Evolutionary conservation across 23 tunicate species (phyloP), one percentile per base, ranked within the genome.

Genomic region (Pegea sp.): DNA sequence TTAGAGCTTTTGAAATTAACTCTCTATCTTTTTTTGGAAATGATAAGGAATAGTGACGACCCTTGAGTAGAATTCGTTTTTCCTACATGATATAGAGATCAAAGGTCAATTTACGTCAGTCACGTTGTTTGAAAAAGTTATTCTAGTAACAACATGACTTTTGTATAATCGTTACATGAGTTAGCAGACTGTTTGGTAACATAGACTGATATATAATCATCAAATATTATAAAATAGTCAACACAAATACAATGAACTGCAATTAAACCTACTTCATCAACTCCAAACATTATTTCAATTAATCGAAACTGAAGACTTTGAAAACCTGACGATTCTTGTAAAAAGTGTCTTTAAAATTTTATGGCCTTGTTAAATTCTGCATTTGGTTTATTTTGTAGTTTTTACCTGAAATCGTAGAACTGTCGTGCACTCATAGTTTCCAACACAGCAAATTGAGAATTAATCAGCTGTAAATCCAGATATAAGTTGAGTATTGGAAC

Each of bases 361-460:
- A n/a, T n/a, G n/a, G n/a, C n/a, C n/a, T n/a, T n/a, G n/a, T n/a
- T n/a, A n/a, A n/a, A n/a, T n/a, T n/a, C n/a, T n/a, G n/a, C n/a
- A n/a, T n/a, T n/a, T n/a, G n/a, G n/a, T n/a, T n/a, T n/a, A n/a
- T n/a, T n/a, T n/a, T n/a, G n/a, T n/a, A n/a, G 25, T 24, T n/a
- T 54, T 57, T 31, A 73, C 95, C 95, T 75, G 54, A 84, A 60
- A 52, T 84, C 95, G 20, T 64, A 64, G 57, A 74, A 84, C 28
- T 74, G 73, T 43, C 65, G 84, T 8, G 95, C 64, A 1, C 84
- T 84, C 95, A 84, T 84, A 20, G 95, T 84, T 63, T 68, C 95
- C 30, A 84, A 8, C n/a, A 84, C 44, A 13, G 28, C 30, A 58
- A 74, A 84, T 25, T 84, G 95, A 26, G 27, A 48, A 25, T 53